Conservation (phyloP, 2,888 invertebrate genomes). For the Seira sanloemensis region DNA sequence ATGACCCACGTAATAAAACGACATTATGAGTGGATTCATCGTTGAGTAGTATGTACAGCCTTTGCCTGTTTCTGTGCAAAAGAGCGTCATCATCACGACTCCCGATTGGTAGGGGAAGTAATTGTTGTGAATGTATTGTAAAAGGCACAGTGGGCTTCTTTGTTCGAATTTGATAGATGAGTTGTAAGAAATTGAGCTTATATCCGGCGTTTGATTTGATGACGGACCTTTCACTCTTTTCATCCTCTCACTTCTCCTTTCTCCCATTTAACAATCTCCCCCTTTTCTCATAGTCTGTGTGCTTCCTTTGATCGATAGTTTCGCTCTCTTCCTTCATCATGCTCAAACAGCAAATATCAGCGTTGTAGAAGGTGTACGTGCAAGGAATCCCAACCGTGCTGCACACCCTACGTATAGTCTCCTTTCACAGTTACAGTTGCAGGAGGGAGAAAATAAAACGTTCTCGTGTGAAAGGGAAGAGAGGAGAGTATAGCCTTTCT, state of each 20-base stretch:
- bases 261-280: constrained; percentile 25
- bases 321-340: constrained; percentile 42
- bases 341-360: not conserved
- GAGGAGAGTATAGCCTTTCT: too few species aligned
- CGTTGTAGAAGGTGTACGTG: constrained; percentile 42
- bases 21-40: too few species aligned
- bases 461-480: not conserved
- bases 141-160: constrained; percentile 59
- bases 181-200: constrained; percentile 64
- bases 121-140: constrained; percentile 61
- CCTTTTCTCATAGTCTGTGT: constrained; percentile 25
- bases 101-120: constrained; percentile 59
- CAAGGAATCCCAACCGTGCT: constrained; percentile 45
- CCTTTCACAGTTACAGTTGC: not conserved
- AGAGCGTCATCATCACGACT: too few species aligned
- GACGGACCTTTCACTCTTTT: constrained; percentile 63
- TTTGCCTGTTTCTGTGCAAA: too few species aligned
- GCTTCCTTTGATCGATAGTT: constrained; percentile 61
- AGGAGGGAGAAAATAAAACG: not conserved
- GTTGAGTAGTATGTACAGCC: too few species aligned
- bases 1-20: not conserved
- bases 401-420: not conserved
- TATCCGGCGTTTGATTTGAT: constrained; percentile 66
- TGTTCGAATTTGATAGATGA: constrained; percentile 65
- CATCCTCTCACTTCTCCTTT: constrained; percentile 48